Percentiles rank a stretch among this genome's conserved stretches.
phyloP scores from a whole-genome alignment of 92 coral and sea anemone genomes.

The Parazoanthus darwini region DNA sequence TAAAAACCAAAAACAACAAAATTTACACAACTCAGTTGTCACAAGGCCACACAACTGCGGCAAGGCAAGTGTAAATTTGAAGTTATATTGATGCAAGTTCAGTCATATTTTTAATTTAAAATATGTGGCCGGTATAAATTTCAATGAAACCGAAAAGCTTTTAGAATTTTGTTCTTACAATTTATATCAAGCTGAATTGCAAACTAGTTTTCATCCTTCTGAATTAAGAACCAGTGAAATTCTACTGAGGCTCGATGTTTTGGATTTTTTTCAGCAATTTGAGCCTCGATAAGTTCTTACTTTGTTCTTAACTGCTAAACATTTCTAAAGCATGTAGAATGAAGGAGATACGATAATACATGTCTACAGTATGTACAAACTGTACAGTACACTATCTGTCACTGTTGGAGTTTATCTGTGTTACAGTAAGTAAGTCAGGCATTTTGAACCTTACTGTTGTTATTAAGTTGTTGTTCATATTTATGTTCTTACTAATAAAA shows the following conservation, averaged over 20 bases:
- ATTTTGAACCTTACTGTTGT: neutral
- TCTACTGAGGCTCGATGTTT: too few relatives aligned
- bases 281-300: too few relatives aligned
- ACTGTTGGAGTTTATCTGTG: too few relatives aligned
- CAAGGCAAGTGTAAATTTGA: conserved; percentile 39
- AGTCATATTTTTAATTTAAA: neutral
- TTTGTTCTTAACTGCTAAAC: too few relatives aligned
- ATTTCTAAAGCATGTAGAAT: too few relatives aligned
- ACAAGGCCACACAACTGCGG: conserved; percentile 44
- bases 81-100: neutral
- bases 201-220: neutral
- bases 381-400: too few relatives aligned
- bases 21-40: conserved; percentile 46
- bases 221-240: too few relatives aligned
- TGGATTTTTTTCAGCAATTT: too few relatives aligned
- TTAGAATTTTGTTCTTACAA: neutral
- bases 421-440: neutral
- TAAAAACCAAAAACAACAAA: conserved; percentile 47
- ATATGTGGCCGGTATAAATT: neutral
- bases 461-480: neutral
- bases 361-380: too few relatives aligned
- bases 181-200: neutral
- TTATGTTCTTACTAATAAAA: neutral
- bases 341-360: too few relatives aligned
- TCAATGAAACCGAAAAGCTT: neutral